Base-by-base conservation (phyloP, 2,113 vertebrate genomes). In the Grammomys dolichurus region DNA sequence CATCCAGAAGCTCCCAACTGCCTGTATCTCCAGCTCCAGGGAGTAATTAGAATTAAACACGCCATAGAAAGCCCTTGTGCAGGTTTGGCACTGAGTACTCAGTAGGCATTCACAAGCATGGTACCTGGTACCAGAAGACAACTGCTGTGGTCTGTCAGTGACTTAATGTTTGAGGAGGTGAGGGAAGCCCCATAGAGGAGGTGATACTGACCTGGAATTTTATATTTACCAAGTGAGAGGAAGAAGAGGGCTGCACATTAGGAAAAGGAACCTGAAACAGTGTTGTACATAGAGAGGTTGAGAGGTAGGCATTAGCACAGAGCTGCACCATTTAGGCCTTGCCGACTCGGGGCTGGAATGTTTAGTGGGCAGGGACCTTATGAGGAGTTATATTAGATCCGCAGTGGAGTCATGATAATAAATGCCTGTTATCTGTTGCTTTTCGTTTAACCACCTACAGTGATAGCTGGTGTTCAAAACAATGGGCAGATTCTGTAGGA, bases 41-140 rank as follows among this genome's bases (percentile, higher is more conserved):
- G 54, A 36, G 24, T 69, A 63, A 20, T 89, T 89, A 87, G 81
- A 87, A 87, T 87, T 75, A 91, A 96, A 89, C 75, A 87, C 10
- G 2, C 7, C 31, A 40, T 86, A 48, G 24, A 94, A 90, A 76
- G 72, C 46, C 51, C 43, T 85, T 85, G 48, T 63, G n/a, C 36
- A 48, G 40, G 13, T 65, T 89, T 93, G 65, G 84, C 54, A 51
- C 2, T 51, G n/a, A 17, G 12, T 75, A 65, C 65, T 36, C 31
- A n/a, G 36, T 60, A 56, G 70, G 58, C 48, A 81, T 54, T 81
- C 75, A 63, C 8, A 72, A 76, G 46, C 43, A 36, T n/a, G 82
- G 0, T 75, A n/a, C 51, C n/a, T 70, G 70, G 48, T 46, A 17
- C 12, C 10, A 16, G 33, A 43, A 22, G 46, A 76, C 40, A 93